Percentiles rank a stretch among this genome's conserved stretches.
phyloP scores from a whole-genome alignment of 1,140 invertebrate genomes.

The Cataglyphis hispanica region DNA sequence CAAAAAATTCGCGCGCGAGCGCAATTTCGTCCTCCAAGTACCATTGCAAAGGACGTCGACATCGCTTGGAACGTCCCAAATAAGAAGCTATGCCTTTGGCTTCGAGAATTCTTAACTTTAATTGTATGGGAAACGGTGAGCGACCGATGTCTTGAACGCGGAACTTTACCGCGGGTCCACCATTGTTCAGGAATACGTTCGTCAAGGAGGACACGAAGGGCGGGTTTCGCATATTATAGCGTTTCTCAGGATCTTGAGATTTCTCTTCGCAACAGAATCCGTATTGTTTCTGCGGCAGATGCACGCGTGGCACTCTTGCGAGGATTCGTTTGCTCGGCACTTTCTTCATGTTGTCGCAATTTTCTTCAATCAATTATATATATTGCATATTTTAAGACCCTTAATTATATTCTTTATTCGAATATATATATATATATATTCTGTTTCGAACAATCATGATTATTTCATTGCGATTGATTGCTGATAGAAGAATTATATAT shows the following conservation, averaged over 20 bases:
- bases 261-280: slow-evolving; percentile 80
- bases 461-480: background rate
- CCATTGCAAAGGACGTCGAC: slow-evolving; percentile 74
- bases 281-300: slow-evolving; percentile 72
- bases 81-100: slow-evolving; percentile 24
- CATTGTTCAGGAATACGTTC: slow-evolving; percentile 55
- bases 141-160: slow-evolving; percentile 66
- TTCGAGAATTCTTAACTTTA: slow-evolving; percentile 5
- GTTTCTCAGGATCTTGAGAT: slow-evolving; percentile 67
- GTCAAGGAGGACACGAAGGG: slow-evolving; percentile 50
- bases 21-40: slow-evolving; percentile 79
- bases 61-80: slow-evolving; percentile 69
- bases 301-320: background rate
- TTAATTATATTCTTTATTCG: too few species aligned
- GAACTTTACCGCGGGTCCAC: slow-evolving; percentile 77
- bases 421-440: background rate
- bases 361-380: background rate
- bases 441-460: background rate
- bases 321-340: background rate
- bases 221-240: slow-evolving; percentile 39
- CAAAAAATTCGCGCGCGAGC: slow-evolving; percentile 68
- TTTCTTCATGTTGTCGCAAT: slow-evolving; percentile 42
- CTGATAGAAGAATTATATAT: background rate
- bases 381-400: slow-evolving; percentile 8
- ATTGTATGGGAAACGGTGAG: background rate